Base-by-base conservation (phyloP, 2,888 invertebrate genomes). In the Seladonia tumulorum region DNA sequence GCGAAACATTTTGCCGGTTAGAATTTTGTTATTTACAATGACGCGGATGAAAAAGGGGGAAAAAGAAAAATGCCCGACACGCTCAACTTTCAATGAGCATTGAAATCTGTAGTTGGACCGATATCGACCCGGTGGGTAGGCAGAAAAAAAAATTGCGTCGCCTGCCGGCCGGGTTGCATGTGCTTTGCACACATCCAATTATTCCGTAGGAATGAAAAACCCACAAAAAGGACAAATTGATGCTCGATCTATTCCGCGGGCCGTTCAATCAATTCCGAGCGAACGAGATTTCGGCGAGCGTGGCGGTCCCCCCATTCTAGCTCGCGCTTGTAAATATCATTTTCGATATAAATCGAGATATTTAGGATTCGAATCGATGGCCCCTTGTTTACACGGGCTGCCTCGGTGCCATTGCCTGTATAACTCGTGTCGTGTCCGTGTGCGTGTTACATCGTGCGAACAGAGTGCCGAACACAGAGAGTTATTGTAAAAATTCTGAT, bases 361-460 rank as follows among this genome's bases (percentile, higher is more conserved):
- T 87, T 88, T 88, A 83, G 80, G 85, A 75, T 79, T 72, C 78
- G 74, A 87, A 77, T 76, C 68, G 81, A 35, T 76, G 71, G 60
- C 5, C 22, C 53, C 76, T 81, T 86, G 77, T 87, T 89, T 87
- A 82, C 82, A 68, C 72, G 53, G 42, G 57, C 49, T 68, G 73
- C 73, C 57, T 70, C 71, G 70, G 63, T 49, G 81, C 86, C 63
- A 45, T 53, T 66, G 49, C 79, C 71, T 72, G 80, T 90, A 85
- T 78, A 79, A 85, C 81, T 80, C 82, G 5, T 14, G 12, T 4
- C 18, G 57, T 4, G 2, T 16, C 29, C 7, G 7, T 16, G 16
- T 29, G 2, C 16, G 29, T 16, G 7, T 42, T 25, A 66, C 29
- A 39, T 8, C 10, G 35, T 22, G 8, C 2, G 35, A 18, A 45